Base-by-base conservation (phyloP, 1,140 invertebrate genomes). In the Berghia stephanieae region DNA sequence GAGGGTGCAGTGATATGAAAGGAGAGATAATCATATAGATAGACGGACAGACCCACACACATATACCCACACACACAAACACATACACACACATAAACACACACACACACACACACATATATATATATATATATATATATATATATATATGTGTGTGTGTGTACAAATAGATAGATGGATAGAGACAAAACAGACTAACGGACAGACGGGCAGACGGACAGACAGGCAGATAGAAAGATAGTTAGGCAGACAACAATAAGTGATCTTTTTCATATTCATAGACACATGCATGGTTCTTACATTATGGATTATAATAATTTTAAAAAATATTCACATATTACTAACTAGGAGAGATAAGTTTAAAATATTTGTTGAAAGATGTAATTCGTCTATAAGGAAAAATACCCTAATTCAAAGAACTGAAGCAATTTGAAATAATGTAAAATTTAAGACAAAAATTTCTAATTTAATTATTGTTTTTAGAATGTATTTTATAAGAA, bases 61-160 rank as follows among this genome's bases (percentile, higher is more conserved):
- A 49, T n/a, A 68, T 5, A 68, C 18, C 21, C 31, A 68, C 27
- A 68, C 66, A 68, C 27, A 68, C 8, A 68, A n/a, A 68, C 31
- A 68, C 27, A 68, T 36, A 68, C 8, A 68, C 66, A 68, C 27
- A 68, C 66, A 68, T 27, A 68, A 27, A 68, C 27, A 68, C 66
- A 68, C 27, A 68, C 66, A 68, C 27, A 68, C 66, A 68, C 27
- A 68, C 60, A 63, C 13, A 63, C 60, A 63, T 13, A 63, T 27
- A 63, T 13, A 63, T 27, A 63, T 13, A 63, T 27, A 63, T 10
- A 63, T 27, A 63, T 10, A 63, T 27, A 63, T 10, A 63, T 27
- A 63, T 10, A 63, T 27, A 63, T 13, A 63, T 27, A 63, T 10
- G 27, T 27, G 27, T 10, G 27, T 27, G 27, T 13, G 27, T 27